A percentile compares a stretch with the other conserved stretches of the same genome.
Evolutionary conservation across 2,797 vertebrate genomes (phyloP).

Genomic region (Mus minutoides): DNA sequence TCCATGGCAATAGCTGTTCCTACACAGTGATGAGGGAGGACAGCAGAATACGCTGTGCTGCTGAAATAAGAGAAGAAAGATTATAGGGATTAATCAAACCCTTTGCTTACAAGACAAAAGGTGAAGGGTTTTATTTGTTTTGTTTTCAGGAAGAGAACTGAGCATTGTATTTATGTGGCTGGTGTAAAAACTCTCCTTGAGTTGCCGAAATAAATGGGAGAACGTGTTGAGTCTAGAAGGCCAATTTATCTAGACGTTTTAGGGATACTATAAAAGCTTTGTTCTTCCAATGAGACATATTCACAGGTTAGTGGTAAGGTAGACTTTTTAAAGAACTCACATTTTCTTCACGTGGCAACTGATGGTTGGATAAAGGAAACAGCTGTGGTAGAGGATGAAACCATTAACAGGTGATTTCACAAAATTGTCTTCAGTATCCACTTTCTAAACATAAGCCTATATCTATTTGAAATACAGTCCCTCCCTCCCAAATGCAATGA

Average conservation of each 20-base stretch:
- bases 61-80: conserved; percentile 1
- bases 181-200: background rate
- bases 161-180: background rate
- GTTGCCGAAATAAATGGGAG: background rate
- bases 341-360: background rate
- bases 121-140: background rate
- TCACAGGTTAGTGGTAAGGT: background rate
- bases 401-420: background rate
- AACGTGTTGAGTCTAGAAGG: conserved; percentile 8
- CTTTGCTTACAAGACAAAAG: background rate
- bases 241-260: background rate
- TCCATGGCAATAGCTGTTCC: background rate
- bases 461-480: background rate
- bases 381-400: background rate
- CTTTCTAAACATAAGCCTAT: background rate
- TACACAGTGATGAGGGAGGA: background rate
- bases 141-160: conserved; percentile 4
- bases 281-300: background rate
- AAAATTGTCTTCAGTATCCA: background rate
- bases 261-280: background rate
- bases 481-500: background rate
- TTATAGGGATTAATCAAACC: background rate
- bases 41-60: background rate
- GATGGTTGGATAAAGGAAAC: background rate
- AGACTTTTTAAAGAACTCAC: background rate